A percentile compares a stretch with the other conserved stretches of the same genome.
Evolutionary conservation across 2,888 invertebrate species (phyloP).

Genomic region (Bombylius discolor): DNA sequence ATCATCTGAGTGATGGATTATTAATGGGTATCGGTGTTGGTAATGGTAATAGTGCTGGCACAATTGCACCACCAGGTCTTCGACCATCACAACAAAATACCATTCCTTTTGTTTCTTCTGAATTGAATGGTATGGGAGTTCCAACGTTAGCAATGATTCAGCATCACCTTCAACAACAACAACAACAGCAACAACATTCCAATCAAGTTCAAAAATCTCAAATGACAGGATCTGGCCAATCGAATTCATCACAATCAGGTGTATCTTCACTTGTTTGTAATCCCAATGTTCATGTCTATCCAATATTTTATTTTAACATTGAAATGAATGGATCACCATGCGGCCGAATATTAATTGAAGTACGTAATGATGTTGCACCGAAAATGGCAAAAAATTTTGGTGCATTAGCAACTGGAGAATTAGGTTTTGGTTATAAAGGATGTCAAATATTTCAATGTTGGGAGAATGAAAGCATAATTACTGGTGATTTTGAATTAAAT

Average conservation of each 20-base stretch:
- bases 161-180: conserved; percentile 13
- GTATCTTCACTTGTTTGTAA: conserved; percentile 38
- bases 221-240: conserved; percentile 10
- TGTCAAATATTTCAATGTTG: conserved; percentile 72
- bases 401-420: conserved; percentile 55
- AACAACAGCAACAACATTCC: conserved; percentile 17
- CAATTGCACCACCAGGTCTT: neutral
- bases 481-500: conserved; percentile 68
- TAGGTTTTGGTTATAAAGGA: conserved; percentile 64
- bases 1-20: neutral
- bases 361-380: conserved; percentile 63
- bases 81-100: neutral
- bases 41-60: neutral
- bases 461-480: conserved; percentile 70
- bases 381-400: conserved; percentile 71
- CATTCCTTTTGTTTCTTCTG: conserved; percentile 9
- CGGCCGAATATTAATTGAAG: conserved; percentile 64
- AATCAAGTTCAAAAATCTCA: conserved; percentile 16
- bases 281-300: conserved; percentile 45
- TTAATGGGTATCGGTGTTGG: neutral
- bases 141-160: conserved; percentile 15
- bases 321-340: conserved; percentile 56
- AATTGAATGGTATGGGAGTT: conserved; percentile 15
- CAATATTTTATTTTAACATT: conserved; percentile 63
- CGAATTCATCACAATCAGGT: conserved; percentile 24